These are phyloP conservation scores for Ctenochaetus hawaiiensis DNA, from an alignment of 2,797 vertebrate species.

Conservation along the genomic window DNA sequence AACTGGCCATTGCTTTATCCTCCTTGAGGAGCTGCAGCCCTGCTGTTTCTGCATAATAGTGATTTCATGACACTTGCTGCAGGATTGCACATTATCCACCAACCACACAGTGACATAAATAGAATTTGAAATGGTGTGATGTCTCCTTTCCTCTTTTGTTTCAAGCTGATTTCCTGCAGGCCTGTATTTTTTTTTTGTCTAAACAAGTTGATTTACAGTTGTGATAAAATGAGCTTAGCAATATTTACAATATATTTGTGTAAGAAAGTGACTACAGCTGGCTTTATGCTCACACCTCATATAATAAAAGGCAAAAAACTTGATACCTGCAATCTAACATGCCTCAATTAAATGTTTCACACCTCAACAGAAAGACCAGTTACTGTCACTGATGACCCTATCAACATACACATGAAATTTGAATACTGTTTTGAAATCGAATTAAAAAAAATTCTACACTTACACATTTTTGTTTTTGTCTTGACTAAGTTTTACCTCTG, in stretches of 20 bases:
- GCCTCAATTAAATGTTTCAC: too few relatives aligned
- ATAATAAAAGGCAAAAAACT: too few relatives aligned
- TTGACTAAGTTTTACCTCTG: background rate
- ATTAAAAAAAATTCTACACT: background rate
- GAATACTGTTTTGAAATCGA: background rate
- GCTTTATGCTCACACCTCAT: too few relatives aligned
- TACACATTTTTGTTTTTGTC: background rate
- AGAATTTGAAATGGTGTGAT: conserved; percentile 16
- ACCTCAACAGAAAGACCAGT: too few relatives aligned
- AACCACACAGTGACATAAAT: conserved; percentile 50
- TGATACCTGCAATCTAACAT: too few relatives aligned
- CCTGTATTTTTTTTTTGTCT: conserved; percentile 26
- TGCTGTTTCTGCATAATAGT: conserved; percentile 7
- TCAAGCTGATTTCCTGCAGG: conserved; percentile 38
- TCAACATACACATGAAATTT: background rate
- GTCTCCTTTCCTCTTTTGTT: conserved; percentile 27
- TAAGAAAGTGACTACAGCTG: too few relatives aligned
- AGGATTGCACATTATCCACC: conserved; percentile 45
- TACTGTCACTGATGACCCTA: too few relatives aligned
- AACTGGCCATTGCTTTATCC: conserved; percentile 29
- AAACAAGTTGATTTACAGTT: conserved; percentile 26
- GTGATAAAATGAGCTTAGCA: too few relatives aligned
- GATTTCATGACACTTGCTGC: conserved; percentile 36
- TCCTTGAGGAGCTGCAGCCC: conserved; percentile 3
- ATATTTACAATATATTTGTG: too few relatives aligned